Base-by-base conservation (phyloP, 2,888 invertebrate genomes). In the Apeira syringaria region DNA sequence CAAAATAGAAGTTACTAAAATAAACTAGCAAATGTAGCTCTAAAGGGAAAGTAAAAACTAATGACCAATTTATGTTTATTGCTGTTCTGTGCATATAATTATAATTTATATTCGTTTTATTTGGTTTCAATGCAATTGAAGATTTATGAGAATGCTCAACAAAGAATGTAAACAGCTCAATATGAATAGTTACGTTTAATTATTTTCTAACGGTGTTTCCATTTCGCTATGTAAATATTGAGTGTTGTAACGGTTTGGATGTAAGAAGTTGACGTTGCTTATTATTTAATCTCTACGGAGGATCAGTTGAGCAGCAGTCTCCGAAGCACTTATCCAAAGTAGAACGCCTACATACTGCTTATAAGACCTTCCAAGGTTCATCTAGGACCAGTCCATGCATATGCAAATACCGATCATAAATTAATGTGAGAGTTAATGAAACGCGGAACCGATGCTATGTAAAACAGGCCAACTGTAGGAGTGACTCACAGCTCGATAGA, bases 351-450 rank as follows among this genome's bases (percentile, higher is more conserved):
- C 56, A 49, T 37, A 37, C 46, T 27, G 46, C 43, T 47, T 47
- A 35, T 32, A 48, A 48, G 59, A 51, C 37, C 29, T 33, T 51
- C 57, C 50, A 56, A 53, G 54, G 44, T 53, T 50, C 47, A 41
- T 57, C 53, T 47, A 27, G 28, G 29, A 41, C 44, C 44, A 40
- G 38, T 36, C 50, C 49, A 70, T 74, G 68, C 70, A 74, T 76
- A 76, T 75, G 76, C 68, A 76, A 67, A 59, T 40, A 49, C 50
- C 45, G 44, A 50, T 64, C 68, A 70, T 76, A 77, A 73, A 72
- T 76, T 67, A 74, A 73, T 74, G 64, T 64, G 68, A 68, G 64
- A 71, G 73, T 52, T 77, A 76, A 79, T 76, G 66, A 73, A 72
- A 80, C 59, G 65, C 79, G 81, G 80, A 80, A 80, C 71, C 48